These are phyloP conservation scores for Actenoides lindsayi DNA, from an alignment of 2,113 vertebrate genomes.

Conservation along the genomic window DNA sequence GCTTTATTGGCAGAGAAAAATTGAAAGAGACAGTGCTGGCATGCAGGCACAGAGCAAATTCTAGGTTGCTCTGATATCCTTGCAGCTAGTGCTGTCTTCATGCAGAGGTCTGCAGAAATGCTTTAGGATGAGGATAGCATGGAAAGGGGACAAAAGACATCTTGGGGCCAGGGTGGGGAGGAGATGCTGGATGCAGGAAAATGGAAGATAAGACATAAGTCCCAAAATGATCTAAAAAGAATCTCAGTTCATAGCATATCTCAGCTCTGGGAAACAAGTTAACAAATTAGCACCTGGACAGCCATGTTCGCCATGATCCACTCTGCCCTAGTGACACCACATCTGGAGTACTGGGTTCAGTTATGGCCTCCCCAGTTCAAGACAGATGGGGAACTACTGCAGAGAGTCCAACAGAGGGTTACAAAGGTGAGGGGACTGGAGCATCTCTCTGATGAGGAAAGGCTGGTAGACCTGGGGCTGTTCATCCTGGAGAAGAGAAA, in stretches of 20 bases:
- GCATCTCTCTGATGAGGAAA: background rate
- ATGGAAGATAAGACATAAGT: background rate
- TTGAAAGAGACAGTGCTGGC: background rate
- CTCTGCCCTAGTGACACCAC: too few relatives aligned
- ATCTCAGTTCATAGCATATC: background rate
- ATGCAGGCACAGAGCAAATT: background rate
- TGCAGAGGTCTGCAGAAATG: background rate
- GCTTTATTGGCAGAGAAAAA: background rate
- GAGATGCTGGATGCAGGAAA: background rate
- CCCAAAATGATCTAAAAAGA: background rate
- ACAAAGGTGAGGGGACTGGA: background rate
- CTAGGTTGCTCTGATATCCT: background rate
- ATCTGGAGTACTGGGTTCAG: too few relatives aligned
- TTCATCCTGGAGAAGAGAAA: too few relatives aligned
- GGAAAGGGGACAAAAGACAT: background rate
- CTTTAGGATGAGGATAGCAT: background rate
- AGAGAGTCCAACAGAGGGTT: background rate
- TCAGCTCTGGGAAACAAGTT: background rate
- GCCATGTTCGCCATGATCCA: background rate
- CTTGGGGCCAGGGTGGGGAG: fast-evolving
- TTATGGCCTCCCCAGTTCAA: too few relatives aligned
- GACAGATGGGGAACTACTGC: too few relatives aligned
- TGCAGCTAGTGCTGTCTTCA: background rate
- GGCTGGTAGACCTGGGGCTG: background rate
- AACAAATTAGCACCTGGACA: background rate